Evolutionary conservation across 2,888 invertebrate genomes (phyloP).

Genomic region (Himalopsyche tibetana): DNA sequence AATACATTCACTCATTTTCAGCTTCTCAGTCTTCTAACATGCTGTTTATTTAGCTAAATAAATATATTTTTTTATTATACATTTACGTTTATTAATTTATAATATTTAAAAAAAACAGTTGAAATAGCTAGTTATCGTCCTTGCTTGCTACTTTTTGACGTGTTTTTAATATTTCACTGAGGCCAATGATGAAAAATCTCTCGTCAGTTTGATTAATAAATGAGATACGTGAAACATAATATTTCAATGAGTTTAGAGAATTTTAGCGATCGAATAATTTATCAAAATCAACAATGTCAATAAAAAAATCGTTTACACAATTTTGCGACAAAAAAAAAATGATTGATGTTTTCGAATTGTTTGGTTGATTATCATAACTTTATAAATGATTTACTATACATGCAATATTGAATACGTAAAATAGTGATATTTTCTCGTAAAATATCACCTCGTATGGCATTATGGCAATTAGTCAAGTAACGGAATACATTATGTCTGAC

Average conservation of each 20-base stretch:
- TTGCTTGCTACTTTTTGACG: background rate
- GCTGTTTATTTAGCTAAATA: too few species aligned
- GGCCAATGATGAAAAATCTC: constrained; percentile 17
- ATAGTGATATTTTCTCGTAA: constrained; percentile 29
- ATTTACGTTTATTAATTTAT: too few species aligned
- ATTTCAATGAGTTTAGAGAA: constrained; percentile 1
- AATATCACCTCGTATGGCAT: constrained; percentile 38
- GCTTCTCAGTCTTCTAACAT: too few species aligned
- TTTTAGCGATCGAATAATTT: background rate
- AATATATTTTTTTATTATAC: too few species aligned
- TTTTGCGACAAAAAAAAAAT: constrained; percentile 12
- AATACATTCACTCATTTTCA: too few species aligned
- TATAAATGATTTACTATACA: constrained; percentile 29
- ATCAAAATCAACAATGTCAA: constrained; percentile 22
- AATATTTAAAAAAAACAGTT: too few species aligned
- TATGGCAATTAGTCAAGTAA: constrained; percentile 50
- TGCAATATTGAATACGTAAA: constrained; percentile 12
- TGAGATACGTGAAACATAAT: background rate
- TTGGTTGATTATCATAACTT: constrained; percentile 2
- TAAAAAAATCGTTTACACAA: constrained; percentile 33
- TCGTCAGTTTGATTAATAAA: constrained; percentile 13
- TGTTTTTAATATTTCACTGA: background rate
- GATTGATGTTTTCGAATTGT: constrained; percentile 11
- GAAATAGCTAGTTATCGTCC: background rate
- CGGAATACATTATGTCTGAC: constrained; percentile 42